Evolutionary conservation across 2,113 vertebrate species (phyloP).

Genomic region (Pollimyrus isidori): DNA sequence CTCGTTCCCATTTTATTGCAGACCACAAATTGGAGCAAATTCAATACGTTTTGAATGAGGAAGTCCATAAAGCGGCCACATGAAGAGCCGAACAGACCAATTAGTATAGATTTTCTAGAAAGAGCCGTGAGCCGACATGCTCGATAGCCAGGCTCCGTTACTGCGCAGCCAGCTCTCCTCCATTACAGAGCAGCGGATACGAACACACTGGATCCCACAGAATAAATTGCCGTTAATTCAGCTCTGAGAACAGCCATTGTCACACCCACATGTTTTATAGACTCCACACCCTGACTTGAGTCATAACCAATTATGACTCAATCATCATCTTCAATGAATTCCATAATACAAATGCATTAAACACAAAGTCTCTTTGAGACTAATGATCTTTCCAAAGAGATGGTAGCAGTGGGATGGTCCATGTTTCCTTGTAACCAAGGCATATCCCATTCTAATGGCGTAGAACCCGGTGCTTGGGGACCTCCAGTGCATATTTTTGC

Average conservation of each 20-base stretch:
- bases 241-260: neutral
- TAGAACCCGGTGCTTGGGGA: neutral
- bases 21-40: slow-evolving; percentile 6
- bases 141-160: neutral
- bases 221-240: neutral
- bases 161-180: neutral
- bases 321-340: neutral
- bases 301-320: neutral
- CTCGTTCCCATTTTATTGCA: neutral
- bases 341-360: neutral
- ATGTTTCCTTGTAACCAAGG: neutral
- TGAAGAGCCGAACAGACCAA: neutral
- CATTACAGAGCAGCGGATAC: neutral
- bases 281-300: neutral
- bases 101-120: slow-evolving; percentile 18
- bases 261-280: neutral
- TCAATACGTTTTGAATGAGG: slow-evolving; percentile 16
- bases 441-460: neutral
- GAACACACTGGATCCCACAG: neutral
- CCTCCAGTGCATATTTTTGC: neutral
- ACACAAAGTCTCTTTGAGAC: neutral
- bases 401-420: neutral
- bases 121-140: neutral
- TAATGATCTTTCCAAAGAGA: neutral
- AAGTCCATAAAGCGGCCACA: neutral